Base-by-base conservation (phyloP, 2,888 invertebrate genomes). In the Lordiphosa fenestrarum region DNA sequence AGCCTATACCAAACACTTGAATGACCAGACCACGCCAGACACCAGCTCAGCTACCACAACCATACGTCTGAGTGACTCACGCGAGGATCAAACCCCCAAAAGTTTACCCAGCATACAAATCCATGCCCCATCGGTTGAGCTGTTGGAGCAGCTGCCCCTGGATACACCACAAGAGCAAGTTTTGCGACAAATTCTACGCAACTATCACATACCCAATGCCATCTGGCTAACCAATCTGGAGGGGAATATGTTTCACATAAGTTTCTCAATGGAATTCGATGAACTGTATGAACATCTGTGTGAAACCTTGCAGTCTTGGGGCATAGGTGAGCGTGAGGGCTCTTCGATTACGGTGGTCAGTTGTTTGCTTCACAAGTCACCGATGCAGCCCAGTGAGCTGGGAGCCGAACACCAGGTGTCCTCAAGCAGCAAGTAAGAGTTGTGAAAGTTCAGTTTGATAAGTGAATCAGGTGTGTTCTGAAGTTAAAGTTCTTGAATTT, bases 261-360 rank as follows among this genome's bases (percentile, higher is more conserved):
- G 90, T 12, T 94, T 94, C 84, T 91, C 92, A 0, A 86, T 93
- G 40, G 92, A 92, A 52, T 91, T 92, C 2, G 91, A 92, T 10
- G 90, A 90, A 58, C 84, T 90, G 3, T 92, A 92, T 67, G 94
- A 94, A 78, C 91, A 91, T 66, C 88, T 93, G 7, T 88, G 93
- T 35, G 91, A 91, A 60, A 90, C 92, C 10, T 84, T 94, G 37
- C 90, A 90, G 67, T 91, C 91, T 35, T 91, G 91, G 81, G 92
- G 93, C 13, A 92, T 94, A 59, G 94, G 94, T 0, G 90, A 91
- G 38, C 90, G 91, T 13, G 90, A 90, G 60, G 86, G 91, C 51
- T 93, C 93, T 0, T 90, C 91, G 3, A 90, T 93, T 48, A 92
- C 92, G 58, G 91, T 94, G 44, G 88, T 93, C 65, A 93, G 93